phyloP scores from a whole-genome alignment of 2,113 vertebrate species.

The Sialia sialis region DNA sequence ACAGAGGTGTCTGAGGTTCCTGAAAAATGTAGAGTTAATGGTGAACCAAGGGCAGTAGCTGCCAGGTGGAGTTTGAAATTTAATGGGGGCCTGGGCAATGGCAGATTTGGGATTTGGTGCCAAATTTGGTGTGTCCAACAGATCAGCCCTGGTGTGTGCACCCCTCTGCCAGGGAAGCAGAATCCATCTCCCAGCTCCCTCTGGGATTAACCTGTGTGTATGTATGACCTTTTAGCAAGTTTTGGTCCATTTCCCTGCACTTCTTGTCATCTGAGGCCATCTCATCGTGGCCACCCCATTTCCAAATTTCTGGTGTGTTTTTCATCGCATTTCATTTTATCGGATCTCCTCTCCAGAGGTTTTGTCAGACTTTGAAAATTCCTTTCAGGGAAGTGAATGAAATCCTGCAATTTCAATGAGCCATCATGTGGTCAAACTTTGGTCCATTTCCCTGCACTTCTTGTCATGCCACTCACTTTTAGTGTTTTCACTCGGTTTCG shows the following conservation, averaged over 20 bases:
- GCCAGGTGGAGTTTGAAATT: not conserved
- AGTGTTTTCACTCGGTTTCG: too few relatives aligned
- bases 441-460: too few relatives aligned
- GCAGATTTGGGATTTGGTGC: not conserved
- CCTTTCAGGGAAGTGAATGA: too few relatives aligned
- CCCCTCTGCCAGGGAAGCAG: not conserved
- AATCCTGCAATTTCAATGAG: too few relatives aligned
- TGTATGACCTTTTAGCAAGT: not conserved
- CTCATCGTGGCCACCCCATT: too few relatives aligned
- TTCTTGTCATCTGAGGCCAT: too few relatives aligned
- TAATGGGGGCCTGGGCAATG: not conserved
- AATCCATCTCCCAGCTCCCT: not conserved
- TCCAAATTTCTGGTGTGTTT: too few relatives aligned
- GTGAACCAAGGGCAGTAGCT: not conserved
- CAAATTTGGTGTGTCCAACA: fast-evolving
- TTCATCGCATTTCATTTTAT: too few relatives aligned
- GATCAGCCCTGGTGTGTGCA: fast-evolving
- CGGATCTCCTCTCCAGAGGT: too few relatives aligned
- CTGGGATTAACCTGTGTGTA: not conserved
- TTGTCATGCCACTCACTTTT: too few relatives aligned
- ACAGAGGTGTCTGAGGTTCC: not conserved
- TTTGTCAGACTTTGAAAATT: too few relatives aligned
- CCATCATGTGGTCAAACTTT: not conserved
- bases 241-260: too few relatives aligned
- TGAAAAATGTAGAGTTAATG: not conserved